Base-by-base conservation (phyloP, 2,797 vertebrate genomes). In the Apodemus agrarius region DNA sequence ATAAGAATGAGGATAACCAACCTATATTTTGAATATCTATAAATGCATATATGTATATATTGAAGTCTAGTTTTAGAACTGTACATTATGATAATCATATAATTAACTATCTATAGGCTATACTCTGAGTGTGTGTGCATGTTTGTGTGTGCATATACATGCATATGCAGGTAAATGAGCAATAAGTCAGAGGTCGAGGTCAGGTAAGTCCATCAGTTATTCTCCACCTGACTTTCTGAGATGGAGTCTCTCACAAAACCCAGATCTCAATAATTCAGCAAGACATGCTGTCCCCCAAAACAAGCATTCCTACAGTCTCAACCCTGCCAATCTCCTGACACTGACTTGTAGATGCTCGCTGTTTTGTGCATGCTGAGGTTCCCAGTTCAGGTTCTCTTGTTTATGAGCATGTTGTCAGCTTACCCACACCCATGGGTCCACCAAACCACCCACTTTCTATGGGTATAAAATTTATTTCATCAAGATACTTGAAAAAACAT, bases 11-110 rank as follows among this genome's bases (percentile, higher is more conserved):
- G 3, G 12, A 76, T 17, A 90, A 91, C 69, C 72, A 74, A 93
- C 86, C 19, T 61, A 92, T 57, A 72, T 84, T 79, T 88, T 79
- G 75, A 90, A 59, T 3, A 72, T 72, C 21, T 29, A 72, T 91
- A 67, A 79, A 79, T 63, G 11, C n/a, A n/a, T 49, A 31, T 54
- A 14, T 26, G 6, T 76, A 59, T 34, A 12, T 52, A 21, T 72
- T 81, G 69, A 63, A 81, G 72, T 40, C 74, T 65, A 95, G 8
- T 22, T 91, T 95, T 91, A 83, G 85, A 75, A 63, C 0, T 69
- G 11, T 40, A 29, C 61, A 82, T 89, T 94, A 67, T 67, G 13
- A 83, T 49, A 94, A 74, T 21, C 83, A 86, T 10, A 43, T 29
- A 82, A 63, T 74, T 80, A 83, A 52, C 5, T n/a, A 54, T 16